These are phyloP conservation scores for Sinella curviseta DNA, from an alignment of 1,140 invertebrate genomes.

Conservation along the genomic window DNA sequence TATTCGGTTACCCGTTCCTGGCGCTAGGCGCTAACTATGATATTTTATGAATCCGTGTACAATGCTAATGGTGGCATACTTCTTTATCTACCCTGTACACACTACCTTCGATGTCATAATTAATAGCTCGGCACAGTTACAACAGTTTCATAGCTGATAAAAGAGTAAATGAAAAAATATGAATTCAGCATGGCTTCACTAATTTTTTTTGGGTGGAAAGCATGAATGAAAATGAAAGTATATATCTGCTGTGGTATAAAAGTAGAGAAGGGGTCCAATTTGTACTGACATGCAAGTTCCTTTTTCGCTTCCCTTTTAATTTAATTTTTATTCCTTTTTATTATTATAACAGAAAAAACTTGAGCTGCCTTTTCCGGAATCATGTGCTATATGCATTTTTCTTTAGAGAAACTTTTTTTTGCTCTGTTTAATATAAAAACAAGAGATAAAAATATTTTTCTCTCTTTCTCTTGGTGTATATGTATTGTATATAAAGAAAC, in stretches of 20 bases:
- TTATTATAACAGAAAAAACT: neutral
- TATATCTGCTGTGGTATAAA: too few species aligned
- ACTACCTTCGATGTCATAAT: neutral
- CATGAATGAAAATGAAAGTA: too few species aligned
- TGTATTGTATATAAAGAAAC: slow-evolving; percentile 31
- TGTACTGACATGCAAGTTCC: neutral
- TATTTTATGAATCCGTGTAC: too few species aligned
- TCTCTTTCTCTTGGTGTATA: neutral
- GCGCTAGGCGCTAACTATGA: too few species aligned
- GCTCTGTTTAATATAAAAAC: neutral
- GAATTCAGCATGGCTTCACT: too few species aligned
- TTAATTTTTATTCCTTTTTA: neutral
- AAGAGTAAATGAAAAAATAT: too few species aligned
- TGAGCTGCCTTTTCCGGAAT: neutral
- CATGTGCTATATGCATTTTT: neutral
- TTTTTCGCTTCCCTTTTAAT: neutral
- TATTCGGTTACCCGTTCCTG: too few species aligned
- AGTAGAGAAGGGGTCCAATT: neutral
- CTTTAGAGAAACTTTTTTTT: neutral
- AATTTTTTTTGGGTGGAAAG: too few species aligned
- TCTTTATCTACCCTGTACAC: too few species aligned
- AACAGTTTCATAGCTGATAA: too few species aligned
- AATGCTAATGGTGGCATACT: too few species aligned
- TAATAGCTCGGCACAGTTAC: neutral
- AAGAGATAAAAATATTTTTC: neutral